These are phyloP conservation scores for Lasius fuliginosus DNA, from an alignment of 2,888 invertebrate species.

Conservation along the genomic window DNA sequence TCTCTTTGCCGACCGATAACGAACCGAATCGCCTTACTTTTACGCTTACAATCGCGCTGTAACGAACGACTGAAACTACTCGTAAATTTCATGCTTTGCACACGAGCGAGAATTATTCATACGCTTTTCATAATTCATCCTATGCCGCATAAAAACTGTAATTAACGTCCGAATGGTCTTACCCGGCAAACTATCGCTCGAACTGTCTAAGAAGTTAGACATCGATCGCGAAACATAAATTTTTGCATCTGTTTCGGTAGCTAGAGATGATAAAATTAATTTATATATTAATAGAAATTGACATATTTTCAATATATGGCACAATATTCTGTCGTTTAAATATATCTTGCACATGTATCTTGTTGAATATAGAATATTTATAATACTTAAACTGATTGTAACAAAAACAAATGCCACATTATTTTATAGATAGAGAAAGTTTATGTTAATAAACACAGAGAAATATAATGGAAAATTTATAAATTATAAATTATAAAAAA, in stretches of 20 bases:
- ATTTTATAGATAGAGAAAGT: background rate
- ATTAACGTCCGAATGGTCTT: conserved; percentile 20
- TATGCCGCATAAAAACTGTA: conserved; percentile 7
- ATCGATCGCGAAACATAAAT: background rate
- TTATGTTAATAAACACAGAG: background rate
- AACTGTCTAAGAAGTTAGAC: conserved; percentile 4
- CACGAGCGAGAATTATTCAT: conserved; percentile 45
- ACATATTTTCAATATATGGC: background rate
- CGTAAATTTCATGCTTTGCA: conserved; percentile 45
- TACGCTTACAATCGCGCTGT: conserved; percentile 24
- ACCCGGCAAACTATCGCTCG: conserved; percentile 5
- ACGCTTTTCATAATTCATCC: conserved; percentile 38
- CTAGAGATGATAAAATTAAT: conserved; percentile 10
- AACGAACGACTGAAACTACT: conserved; percentile 38
- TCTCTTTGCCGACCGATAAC: conserved; percentile 41
- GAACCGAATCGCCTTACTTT: conserved; percentile 44
- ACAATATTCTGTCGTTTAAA: background rate
- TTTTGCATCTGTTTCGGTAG: background rate
- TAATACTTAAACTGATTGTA: background rate
- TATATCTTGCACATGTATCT: background rate
- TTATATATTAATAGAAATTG: conserved; percentile 9
- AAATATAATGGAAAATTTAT: background rate
- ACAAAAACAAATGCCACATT: background rate
- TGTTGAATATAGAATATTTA: background rate
- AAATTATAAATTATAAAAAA: conserved; percentile 1